Percentiles rank a stretch among this genome's conserved stretches.
Evolutionary conservation across 2,797 vertebrate species (phyloP).

Genomic region (Anomalospiza imberbis): DNA sequence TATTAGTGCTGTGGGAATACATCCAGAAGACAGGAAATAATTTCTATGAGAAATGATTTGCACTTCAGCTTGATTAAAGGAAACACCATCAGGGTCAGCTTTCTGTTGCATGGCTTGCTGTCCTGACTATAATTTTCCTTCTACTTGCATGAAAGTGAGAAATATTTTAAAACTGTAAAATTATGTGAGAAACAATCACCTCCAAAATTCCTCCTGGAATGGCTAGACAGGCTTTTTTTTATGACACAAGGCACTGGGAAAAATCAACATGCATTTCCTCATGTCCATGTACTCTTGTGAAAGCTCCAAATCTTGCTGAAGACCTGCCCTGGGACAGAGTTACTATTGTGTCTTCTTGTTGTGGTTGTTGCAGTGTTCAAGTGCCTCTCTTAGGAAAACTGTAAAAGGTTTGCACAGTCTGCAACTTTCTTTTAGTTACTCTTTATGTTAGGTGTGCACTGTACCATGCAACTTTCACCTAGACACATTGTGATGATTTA

Average conservation of each 20-base stretch:
- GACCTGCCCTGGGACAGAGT: not conserved
- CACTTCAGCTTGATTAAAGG: slow-evolving; percentile 4
- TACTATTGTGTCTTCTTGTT: not conserved
- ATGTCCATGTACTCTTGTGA: not conserved
- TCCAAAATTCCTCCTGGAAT: not conserved
- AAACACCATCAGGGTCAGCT: not conserved
- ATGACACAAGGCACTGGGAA: not conserved
- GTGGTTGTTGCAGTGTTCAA: not conserved
- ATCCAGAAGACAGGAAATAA: slow-evolving; percentile 20
- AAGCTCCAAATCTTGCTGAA: not conserved
- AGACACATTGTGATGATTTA: not conserved
- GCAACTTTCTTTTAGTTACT: not conserved
- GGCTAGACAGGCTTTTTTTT: not conserved
- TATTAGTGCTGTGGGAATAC: slow-evolving; percentile 15
- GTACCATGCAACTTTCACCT: not conserved
- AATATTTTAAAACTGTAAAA: not conserved
- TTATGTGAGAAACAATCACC: not conserved
- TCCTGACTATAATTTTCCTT: not conserved
- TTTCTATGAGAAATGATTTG: slow-evolving; percentile 14
- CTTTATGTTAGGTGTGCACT: not conserved
- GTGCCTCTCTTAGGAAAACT: not conserved
- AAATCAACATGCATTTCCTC: not conserved
- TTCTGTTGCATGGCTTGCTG: not conserved
- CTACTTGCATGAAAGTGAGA: not conserved
- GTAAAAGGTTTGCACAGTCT: not conserved